Evolutionary conservation across 2,888 invertebrate species (phyloP).

Genomic region (Vannuccia rotundouncinata): DNA sequence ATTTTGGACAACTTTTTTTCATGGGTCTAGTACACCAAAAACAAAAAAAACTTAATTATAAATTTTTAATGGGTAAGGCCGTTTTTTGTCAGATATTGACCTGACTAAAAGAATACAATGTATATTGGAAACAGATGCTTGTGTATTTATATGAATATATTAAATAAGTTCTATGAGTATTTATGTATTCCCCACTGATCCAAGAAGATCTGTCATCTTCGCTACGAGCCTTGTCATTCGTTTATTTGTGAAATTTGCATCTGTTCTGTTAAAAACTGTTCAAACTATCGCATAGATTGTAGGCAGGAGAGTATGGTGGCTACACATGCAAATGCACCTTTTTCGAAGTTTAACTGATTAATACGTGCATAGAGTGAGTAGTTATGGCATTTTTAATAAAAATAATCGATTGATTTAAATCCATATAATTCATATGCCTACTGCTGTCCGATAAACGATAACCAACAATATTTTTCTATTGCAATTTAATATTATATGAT

Average conservation of each 20-base stretch:
- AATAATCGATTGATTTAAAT: background rate
- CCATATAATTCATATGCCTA: background rate
- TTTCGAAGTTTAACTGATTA: too few species aligned
- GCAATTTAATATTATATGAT: background rate
- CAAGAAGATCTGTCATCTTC: too few species aligned
- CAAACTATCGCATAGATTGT: too few species aligned
- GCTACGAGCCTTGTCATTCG: too few species aligned
- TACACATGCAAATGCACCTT: too few species aligned
- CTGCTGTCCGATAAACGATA: background rate
- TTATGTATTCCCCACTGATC: too few species aligned
- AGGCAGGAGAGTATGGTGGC: background rate
- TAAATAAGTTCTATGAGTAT: too few species aligned
- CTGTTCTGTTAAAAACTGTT: too few species aligned
- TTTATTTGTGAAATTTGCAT: too few species aligned
- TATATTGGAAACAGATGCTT: too few species aligned
- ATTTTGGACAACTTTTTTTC: constrained; percentile 2
- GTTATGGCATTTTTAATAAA: background rate
- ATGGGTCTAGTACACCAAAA: background rate
- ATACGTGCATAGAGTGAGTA: background rate
- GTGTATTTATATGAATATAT: too few species aligned
- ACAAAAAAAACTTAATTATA: constrained; percentile 6
- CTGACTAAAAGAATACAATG: too few species aligned
- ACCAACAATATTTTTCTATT: background rate
- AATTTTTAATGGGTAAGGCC: background rate
- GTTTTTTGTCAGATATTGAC: background rate